phyloP scores from a whole-genome alignment of 2,797 vertebrate species.

The Peromyscus eremicus region DNA sequence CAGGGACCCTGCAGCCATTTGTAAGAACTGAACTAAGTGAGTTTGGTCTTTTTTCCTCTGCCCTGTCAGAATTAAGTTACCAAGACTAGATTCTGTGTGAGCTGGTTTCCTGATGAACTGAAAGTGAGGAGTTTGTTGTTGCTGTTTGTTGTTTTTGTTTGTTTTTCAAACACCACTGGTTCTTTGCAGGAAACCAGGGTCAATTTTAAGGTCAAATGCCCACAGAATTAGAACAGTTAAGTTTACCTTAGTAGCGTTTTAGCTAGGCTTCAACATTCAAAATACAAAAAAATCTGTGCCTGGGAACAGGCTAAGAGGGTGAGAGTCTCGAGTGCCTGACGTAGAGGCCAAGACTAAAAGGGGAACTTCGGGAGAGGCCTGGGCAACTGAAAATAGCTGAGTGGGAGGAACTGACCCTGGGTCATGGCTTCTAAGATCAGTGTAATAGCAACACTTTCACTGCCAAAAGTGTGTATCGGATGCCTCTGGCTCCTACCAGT shows the following conservation, averaged over 20 bases:
- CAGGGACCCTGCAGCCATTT: not conserved
- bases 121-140: not conserved
- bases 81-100: conserved; percentile 53
- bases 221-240: conserved; percentile 41
- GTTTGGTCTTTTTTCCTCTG: conserved; percentile 18
- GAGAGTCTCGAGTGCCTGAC: not conserved
- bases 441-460: conserved; percentile 48
- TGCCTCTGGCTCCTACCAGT: conserved; percentile 45
- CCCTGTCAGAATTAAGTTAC: conserved; percentile 57
- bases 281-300: not conserved
- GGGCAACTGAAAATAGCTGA: conserved; percentile 45
- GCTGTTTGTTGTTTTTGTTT: not conserved
- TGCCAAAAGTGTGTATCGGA: conserved; percentile 71
- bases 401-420: conserved; percentile 28
- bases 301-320: conserved; percentile 9
- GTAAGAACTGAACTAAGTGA: conserved; percentile 4
- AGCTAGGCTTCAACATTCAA: conserved; percentile 25
- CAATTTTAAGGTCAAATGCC: not conserved
- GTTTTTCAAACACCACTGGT: conserved; percentile 25
- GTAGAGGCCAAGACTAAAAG: not conserved
- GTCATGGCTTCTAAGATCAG: conserved; percentile 68
- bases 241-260: conserved; percentile 24
- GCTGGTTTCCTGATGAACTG: conserved; percentile 13
- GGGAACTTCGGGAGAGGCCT: conserved; percentile 1
- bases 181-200: conserved; percentile 48